Evolutionary conservation across 2,113 vertebrate genomes (phyloP).

Genomic region (Tachysurus vachellii): DNA sequence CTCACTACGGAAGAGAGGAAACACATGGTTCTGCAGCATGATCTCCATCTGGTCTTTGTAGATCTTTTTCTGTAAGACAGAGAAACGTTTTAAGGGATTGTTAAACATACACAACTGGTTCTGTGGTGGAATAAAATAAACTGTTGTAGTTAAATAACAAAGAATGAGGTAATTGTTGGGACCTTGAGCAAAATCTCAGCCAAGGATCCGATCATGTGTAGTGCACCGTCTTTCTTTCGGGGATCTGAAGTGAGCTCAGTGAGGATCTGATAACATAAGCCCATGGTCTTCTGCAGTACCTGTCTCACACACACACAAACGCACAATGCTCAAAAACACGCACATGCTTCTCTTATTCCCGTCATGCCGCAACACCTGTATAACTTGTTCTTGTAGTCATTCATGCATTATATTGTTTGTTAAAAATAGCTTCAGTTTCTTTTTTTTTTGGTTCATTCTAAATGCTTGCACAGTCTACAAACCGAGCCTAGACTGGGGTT

Average conservation of each 20-base stretch:
- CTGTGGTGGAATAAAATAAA: neutral
- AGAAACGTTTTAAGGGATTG: neutral
- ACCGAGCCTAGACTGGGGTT: neutral
- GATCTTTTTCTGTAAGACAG: slow-evolving; percentile 86
- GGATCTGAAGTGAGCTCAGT: slow-evolving; percentile 90
- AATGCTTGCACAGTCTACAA: neutral
- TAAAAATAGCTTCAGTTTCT: neutral
- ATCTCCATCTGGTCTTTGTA: slow-evolving; percentile 99
- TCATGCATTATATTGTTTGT: neutral
- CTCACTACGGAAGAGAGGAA: slow-evolving; percentile 93
- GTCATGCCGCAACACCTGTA: neutral
- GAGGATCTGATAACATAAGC: slow-evolving; percentile 97
- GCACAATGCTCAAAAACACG: neutral
- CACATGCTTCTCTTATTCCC: too few relatives aligned
- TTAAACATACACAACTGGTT: neutral
- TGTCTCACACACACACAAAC: slow-evolving; percentile 57
- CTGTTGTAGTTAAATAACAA: too few relatives aligned
- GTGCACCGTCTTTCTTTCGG: slow-evolving; percentile 96
- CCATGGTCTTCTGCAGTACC: slow-evolving; percentile 98
- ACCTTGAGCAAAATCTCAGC: slow-evolving; percentile 98
- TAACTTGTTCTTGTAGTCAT: neutral
- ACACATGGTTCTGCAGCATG: slow-evolving; percentile 97
- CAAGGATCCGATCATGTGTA: slow-evolving; percentile 98
- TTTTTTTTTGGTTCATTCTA: neutral
- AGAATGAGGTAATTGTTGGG: too few relatives aligned